Base-by-base conservation (phyloP, 2,113 vertebrate genomes). In the Gopherus flavomarginatus region DNA sequence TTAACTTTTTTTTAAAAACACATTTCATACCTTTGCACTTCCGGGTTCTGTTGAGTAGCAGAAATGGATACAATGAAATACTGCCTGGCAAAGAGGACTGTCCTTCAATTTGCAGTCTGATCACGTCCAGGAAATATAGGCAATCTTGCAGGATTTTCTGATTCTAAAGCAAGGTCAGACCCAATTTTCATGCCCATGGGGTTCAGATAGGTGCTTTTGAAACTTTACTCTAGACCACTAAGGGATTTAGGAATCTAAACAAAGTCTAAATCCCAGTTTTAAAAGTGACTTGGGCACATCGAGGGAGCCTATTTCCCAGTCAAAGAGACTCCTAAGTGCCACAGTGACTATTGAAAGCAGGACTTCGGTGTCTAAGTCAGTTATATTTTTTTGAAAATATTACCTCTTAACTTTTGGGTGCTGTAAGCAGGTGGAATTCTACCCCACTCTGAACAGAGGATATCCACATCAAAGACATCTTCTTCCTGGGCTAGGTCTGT, bases 271-370 rank as follows among this genome's bases (percentile, higher is more conserved):
- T 65, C 62, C 26, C 31, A 35, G 31, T 65, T 35, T 35, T 35
- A 35, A 19, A 35, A 65, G 35, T 69, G 35, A 38, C 19, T n/a
- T 69, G 35, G 17, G 17, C 35, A 69, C 17, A n/a, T n/a, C 1
- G 35, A 17, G 38, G 65, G 17, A 69, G 35, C 65, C 17, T 69
- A n/a, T 69, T 38, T 38, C 4, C 17, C 35, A n/a, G 8, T 31
- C 29, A 65, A 69, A 69, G 65, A n/a, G 35, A 38, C 35, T 69
- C 16, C 62, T 17, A 21, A n/a, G 65, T 38, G 65, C 65, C 65
- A n/a, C 9, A n/a, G 17, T 38, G 35, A n/a, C 65, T 69, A 21
- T 3, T 8, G 9, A 26, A 1, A 24, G 4, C 4, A 38, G 2
- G 6, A 42, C 47, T 77, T 81, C 62, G 29, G 17, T 3, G 38